Evolutionary conservation across 30 jellyfish, hydroid and myxozoan species (phyloP), one percentile per base, ranked within the genome.

Genomic region (Hydractinia symbiolongicarpus): DNA sequence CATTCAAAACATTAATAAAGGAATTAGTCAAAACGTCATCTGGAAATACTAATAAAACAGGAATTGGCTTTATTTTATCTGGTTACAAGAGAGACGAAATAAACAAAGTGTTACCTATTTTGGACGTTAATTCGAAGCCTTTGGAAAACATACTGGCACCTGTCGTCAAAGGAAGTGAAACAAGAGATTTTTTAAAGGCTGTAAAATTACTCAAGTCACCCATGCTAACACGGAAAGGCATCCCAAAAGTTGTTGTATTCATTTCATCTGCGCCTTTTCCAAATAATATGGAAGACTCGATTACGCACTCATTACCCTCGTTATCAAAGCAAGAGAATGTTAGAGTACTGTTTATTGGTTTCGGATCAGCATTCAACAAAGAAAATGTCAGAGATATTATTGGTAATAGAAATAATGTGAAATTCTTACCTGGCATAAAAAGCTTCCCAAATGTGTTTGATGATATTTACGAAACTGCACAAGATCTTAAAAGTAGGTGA

Each of bases 261-360:
- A 30, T 77, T 61, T 16, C 76, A 4, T 54, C 21, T 7, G 40
- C 11, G 10, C 51, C 56, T 8, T 77, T 77, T 55, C 61, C 53
- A 53, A 15, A 53, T 50, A 62, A 56, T 56, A n/a, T 11, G 9
- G 85, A 77, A n/a, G 17, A 20, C 19, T 44, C 55, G 40, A 53
- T 77, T 57, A 58, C 1, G 83, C 51, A 74, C 4, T 66, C 51
- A 74, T 50, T 74, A 51, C 51, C 19, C 44, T 30, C 44, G 40
- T n/a, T n/a, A 4, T 64, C 74, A n/a, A 44, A 64, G 74, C 19
- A 64, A 13, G 79, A 77, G 20, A 77, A 55, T 55, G 44, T 55
- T 44, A 17, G 60, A 10, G 53, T 77, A 44, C 60, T 64, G 21
- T 77, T 77, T 15, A 55, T 77, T 60, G 85, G 85, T n/a, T 21